A percentile compares a stretch with the other conserved stretches of the same genome.
Evolutionary conservation across 2,797 vertebrate species (phyloP).

Genomic region (Dendrocincla tyrannina): DNA sequence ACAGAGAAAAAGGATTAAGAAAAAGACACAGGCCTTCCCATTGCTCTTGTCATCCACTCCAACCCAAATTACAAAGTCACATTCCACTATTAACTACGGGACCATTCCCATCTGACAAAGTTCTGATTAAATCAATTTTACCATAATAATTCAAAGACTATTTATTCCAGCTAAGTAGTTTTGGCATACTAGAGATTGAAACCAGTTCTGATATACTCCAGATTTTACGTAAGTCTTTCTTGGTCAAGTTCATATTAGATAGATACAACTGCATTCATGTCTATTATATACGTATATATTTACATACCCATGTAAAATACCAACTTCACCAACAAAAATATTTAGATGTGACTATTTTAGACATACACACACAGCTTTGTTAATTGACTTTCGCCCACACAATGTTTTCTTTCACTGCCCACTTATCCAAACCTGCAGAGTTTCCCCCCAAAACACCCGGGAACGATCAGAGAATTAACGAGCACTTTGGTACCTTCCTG

Average conservation of each 20-base stretch:
- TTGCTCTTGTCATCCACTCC: not conserved
- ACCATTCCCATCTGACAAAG: not conserved
- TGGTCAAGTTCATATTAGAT: not conserved
- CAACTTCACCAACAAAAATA: not conserved
- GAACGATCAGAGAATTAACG: rapidly evolving
- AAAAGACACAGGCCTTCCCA: not conserved
- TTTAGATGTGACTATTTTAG: rapidly evolving
- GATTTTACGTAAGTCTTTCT: not conserved
- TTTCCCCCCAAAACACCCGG: not conserved
- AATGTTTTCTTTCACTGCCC: not conserved
- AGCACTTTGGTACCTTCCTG: not conserved
- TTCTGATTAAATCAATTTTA: not conserved
- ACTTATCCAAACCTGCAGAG: not conserved
- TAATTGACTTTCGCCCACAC: not conserved
- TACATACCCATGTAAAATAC: not conserved
- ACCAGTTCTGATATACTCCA: not conserved
- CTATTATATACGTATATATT: rapidly evolving
- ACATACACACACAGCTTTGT: not conserved
- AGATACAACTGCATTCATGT: rapidly evolving
- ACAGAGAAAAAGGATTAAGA: not conserved
- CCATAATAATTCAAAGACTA: not conserved
- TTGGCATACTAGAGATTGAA: not conserved
- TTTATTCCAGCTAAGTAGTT: not conserved
- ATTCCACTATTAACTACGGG: not conserved
- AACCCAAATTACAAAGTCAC: not conserved